Conservation (phyloP, 2,888 invertebrate species). For the Minunthozetes semirufus region DNA sequence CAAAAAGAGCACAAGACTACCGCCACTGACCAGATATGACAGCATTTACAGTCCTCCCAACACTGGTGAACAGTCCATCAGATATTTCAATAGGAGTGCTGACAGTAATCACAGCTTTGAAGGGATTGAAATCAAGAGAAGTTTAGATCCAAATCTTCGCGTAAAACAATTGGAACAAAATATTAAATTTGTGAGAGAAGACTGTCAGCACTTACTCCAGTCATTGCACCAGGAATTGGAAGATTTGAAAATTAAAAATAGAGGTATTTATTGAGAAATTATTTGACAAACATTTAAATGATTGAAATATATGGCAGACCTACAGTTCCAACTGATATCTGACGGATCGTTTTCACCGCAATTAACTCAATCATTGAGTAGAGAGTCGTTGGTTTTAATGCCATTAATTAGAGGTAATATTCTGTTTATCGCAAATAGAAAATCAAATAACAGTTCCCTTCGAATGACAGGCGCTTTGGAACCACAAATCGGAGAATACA, state of each 20-base stretch:
- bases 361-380: neutral
- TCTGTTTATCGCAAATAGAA: neutral
- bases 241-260: slow-evolving; percentile 7
- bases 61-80: neutral
- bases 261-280: slow-evolving; percentile 17
- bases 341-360: neutral
- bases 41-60: neutral
- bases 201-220: neutral
- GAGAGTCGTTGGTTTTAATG: neutral
- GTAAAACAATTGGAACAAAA: slow-evolving; percentile 15
- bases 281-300: neutral
- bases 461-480: neutral
- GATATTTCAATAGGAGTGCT: neutral
- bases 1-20: neutral
- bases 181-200: neutral
- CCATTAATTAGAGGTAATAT: slow-evolving; percentile 14
- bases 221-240: slow-evolving; percentile 6
- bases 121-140: neutral
- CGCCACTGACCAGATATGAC: neutral
- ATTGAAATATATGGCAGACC: slow-evolving; percentile 3
- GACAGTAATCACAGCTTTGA: neutral
- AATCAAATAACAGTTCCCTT: neutral
- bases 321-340: slow-evolving; percentile 1
- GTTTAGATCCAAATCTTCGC: neutral
- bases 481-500: neutral